Evolutionary conservation across 2,888 invertebrate species (phyloP).

Genomic region (Alentia gelatinosa): DNA sequence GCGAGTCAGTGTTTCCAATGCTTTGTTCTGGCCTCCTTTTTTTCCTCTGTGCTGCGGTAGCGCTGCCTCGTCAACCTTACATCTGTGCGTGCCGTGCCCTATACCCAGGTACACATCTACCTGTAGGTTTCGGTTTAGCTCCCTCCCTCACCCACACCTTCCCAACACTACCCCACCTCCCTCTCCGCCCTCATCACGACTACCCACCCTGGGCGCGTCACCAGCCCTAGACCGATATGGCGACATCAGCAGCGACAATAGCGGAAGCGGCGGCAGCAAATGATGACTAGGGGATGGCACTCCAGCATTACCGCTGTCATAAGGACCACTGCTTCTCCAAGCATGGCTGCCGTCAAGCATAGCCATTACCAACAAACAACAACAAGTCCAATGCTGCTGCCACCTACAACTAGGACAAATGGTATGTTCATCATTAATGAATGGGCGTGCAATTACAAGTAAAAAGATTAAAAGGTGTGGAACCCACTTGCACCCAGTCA

Average conservation of each 20-base stretch:
- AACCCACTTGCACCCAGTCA: too few species aligned
- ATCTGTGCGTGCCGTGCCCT: neutral
- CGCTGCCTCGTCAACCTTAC: neutral
- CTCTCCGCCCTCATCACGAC: too few species aligned
- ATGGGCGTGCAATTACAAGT: too few species aligned
- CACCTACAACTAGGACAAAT: too few species aligned
- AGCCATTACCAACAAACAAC: neutral
- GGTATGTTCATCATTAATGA: too few species aligned
- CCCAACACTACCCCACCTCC: neutral
- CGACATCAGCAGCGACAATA: neutral
- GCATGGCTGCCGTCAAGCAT: neutral
- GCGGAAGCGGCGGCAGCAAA: neutral
- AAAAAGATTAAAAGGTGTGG: too few species aligned
- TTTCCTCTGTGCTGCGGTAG: too few species aligned
- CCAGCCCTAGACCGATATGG: too few species aligned
- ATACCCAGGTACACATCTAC: neutral
- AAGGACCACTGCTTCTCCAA: neutral
- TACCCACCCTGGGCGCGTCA: too few species aligned
- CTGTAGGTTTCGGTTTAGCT: neutral
- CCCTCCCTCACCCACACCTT: neutral
- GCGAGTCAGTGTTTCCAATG: too few species aligned
- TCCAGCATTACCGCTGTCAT: neutral
- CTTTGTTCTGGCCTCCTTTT: too few species aligned
- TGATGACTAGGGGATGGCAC: neutral
- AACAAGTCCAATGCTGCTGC: neutral